Evolutionary conservation across 2,888 invertebrate species (phyloP).

Genomic region (Epinotia ramella): DNA sequence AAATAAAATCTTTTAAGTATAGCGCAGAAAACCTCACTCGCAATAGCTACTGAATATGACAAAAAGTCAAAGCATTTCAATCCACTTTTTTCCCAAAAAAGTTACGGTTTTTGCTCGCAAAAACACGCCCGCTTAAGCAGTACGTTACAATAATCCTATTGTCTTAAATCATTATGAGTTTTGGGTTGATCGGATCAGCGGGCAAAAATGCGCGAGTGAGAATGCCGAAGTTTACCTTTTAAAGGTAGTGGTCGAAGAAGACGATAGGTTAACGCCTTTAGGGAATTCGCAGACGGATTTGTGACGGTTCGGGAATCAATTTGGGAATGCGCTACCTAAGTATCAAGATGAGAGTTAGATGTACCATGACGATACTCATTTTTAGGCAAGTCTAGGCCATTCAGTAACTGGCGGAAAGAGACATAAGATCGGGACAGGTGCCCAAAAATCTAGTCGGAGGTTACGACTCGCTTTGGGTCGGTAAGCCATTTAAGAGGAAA

Average conservation of each 20-base stretch:
- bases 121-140: conserved; percentile 40
- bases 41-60: conserved; percentile 39
- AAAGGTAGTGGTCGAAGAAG: conserved; percentile 57
- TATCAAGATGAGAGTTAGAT: neutral
- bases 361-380: too few relatives aligned
- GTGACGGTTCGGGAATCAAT: conserved; percentile 1
- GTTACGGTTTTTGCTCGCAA: conserved; percentile 31
- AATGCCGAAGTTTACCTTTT: conserved; percentile 62
- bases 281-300: conserved; percentile 44
- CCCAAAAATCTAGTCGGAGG: too few relatives aligned
- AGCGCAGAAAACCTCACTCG: neutral
- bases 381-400: too few relatives aligned
- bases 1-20: neutral
- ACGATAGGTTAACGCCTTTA: conserved; percentile 56
- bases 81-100: conserved; percentile 37
- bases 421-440: too few relatives aligned
- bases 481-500: too few relatives aligned
- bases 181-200: conserved; percentile 46
- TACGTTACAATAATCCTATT: conserved; percentile 55
- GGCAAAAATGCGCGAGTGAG: conserved; percentile 50
- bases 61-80: conserved; percentile 31
- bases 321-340: neutral
- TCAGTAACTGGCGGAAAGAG: too few relatives aligned
- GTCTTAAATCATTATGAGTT: conserved; percentile 51
- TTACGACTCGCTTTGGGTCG: too few relatives aligned